Evolutionary conservation across 2,888 invertebrate species (phyloP).

Genomic region (Chrysina gloriosa): DNA sequence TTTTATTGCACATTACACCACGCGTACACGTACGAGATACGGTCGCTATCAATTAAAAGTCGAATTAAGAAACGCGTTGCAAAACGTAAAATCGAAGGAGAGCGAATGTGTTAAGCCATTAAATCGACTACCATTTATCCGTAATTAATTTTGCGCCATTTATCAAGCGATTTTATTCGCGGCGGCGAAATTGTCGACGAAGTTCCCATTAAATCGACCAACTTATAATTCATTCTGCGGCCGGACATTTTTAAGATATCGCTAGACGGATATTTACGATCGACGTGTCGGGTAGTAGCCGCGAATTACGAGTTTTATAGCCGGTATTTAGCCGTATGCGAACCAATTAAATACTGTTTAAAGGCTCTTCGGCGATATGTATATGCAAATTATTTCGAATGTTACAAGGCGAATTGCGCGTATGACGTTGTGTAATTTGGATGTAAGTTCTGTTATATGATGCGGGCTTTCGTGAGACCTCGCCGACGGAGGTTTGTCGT

Average conservation of each 20-base stretch:
- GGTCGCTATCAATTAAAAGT: neutral
- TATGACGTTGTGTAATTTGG: constrained; percentile 3
- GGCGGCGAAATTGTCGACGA: neutral
- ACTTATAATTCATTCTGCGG: constrained; percentile 15
- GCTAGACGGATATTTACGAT: neutral
- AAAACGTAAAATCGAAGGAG: neutral
- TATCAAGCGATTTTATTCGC: constrained; percentile 16
- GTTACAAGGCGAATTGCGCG: constrained; percentile 8
- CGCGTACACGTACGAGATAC: neutral
- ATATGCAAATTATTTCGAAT: constrained; percentile 19
- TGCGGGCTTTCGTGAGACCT: neutral
- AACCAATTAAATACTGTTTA: constrained; percentile 21
- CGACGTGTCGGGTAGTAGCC: neutral
- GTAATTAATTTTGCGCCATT: constrained; percentile 31
- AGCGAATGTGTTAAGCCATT: neutral
- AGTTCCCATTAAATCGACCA: neutral
- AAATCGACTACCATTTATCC: constrained; percentile 4
- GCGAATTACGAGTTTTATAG: neutral
- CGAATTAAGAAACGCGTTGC: constrained; percentile 7
- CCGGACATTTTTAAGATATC: neutral
- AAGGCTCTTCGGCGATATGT: constrained; percentile 5
- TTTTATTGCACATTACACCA: constrained; percentile 3
- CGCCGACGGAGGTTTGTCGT: neutral
- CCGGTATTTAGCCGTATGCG: neutral
- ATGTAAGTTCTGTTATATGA: neutral